A percentile compares a stretch with the other conserved stretches of the same genome.
phyloP scores from a whole-genome alignment of 2,797 vertebrate genomes.

The Typhlichthys subterraneus region DNA sequence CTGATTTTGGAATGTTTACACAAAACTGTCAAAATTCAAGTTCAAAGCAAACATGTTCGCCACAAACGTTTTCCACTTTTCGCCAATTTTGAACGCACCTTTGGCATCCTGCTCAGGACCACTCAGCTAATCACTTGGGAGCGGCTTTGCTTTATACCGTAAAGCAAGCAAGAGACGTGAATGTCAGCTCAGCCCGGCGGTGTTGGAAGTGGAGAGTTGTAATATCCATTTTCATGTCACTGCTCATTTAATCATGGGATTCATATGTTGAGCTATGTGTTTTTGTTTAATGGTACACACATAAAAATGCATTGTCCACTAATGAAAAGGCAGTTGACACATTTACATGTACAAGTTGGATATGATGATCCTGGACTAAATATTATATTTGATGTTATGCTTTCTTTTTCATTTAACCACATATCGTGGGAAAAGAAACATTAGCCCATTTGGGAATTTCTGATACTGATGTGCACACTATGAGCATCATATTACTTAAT shows the following conservation, averaged over 20 bases:
- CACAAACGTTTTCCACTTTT: too few species aligned
- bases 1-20: too few species aligned
- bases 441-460: conserved; percentile 30
- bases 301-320: conserved; percentile 16
- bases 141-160: too few species aligned
- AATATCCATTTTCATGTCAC: too few species aligned
- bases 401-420: conserved; percentile 24
- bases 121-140: too few species aligned
- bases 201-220: neutral
- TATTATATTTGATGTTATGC: conserved; percentile 40
- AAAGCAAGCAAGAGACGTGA: too few species aligned
- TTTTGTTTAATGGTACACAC: conserved; percentile 58
- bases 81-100: too few species aligned
- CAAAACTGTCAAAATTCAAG: too few species aligned
- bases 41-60: too few species aligned
- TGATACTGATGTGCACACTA: conserved; percentile 23
- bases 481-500: neutral
- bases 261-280: conserved; percentile 39
- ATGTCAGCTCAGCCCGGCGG: too few species aligned
- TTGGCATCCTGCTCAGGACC: too few species aligned
- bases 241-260: too few species aligned
- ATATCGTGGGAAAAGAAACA: conserved; percentile 14
- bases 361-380: conserved; percentile 27
- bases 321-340: conserved; percentile 1
- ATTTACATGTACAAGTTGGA: conserved; percentile 4